A percentile compares a stretch with the other conserved stretches of the same genome.
These are phyloP conservation scores for Gobio occitaniae DNA, from an alignment of 2,797 vertebrate species.

Conservation along the genomic window DNA sequence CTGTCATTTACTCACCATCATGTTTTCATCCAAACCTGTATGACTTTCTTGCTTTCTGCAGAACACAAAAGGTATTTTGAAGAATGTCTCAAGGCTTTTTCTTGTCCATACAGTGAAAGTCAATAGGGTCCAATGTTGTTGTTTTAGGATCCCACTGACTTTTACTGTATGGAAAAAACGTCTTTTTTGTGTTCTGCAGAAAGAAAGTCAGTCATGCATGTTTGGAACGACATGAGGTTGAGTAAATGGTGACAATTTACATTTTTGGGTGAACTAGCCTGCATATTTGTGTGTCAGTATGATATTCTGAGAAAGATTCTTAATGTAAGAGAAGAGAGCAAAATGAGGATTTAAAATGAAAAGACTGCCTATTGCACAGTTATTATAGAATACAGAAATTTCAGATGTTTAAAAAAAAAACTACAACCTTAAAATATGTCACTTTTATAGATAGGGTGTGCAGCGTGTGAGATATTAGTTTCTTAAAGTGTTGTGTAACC, in stretches of 20 bases:
- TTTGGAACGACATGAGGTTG: background rate
- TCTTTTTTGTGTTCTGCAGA: background rate
- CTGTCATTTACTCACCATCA: background rate
- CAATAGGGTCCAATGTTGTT: background rate
- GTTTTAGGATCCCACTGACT: background rate
- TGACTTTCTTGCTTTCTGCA: background rate
- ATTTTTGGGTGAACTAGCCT: conserved; percentile 36
- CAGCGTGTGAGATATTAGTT: conserved; percentile 16
- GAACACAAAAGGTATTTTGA: background rate
- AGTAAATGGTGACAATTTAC: conserved; percentile 26
- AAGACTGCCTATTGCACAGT: conserved; percentile 31
- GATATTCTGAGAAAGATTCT: conserved; percentile 13
- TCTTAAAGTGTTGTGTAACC: conserved; percentile 5
- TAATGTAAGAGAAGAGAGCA: conserved; percentile 16
- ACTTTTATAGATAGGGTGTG: conserved; percentile 10
- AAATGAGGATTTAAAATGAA: conserved; percentile 3
- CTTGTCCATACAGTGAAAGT: background rate
- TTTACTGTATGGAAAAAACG: background rate
- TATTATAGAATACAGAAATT: conserved; percentile 26
- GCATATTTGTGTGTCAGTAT: conserved; percentile 52
- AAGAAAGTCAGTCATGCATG: no score
- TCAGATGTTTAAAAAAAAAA: conserved; percentile 16
- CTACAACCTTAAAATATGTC: conserved; percentile 11
- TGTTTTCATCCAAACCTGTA: background rate
- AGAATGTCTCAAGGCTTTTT: background rate